Evolutionary conservation across 2,888 invertebrate species (phyloP).

Genomic region (Seira ritae): DNA sequence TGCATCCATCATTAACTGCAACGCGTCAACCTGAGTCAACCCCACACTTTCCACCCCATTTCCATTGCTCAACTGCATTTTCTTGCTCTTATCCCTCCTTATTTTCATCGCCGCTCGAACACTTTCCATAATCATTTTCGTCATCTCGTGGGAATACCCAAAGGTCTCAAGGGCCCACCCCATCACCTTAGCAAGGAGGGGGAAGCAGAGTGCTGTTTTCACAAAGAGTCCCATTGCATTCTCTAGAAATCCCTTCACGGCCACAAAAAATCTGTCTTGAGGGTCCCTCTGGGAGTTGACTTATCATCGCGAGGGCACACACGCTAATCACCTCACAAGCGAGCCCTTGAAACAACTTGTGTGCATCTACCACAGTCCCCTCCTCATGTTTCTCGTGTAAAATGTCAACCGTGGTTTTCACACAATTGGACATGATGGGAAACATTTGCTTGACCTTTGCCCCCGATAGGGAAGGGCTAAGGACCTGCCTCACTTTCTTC

Average conservation of each 20-base stretch:
- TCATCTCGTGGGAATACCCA: slow-evolving; percentile 74
- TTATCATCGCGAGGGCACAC: slow-evolving; percentile 77
- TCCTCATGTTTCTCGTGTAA: slow-evolving; percentile 74
- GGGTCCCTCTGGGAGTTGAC: slow-evolving; percentile 75
- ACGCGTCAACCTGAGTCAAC: slow-evolving; percentile 74
- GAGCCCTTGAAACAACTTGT: slow-evolving; percentile 76
- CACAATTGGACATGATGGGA: slow-evolving; percentile 76
- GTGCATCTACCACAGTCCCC: slow-evolving; percentile 75
- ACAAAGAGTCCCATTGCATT: slow-evolving; percentile 74
- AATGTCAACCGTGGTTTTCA: slow-evolving; percentile 75
- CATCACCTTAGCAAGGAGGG: slow-evolving; percentile 71
- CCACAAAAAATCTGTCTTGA: slow-evolving; percentile 75
- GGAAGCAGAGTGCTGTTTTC: slow-evolving; percentile 74
- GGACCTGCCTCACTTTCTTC: slow-evolving; percentile 77
- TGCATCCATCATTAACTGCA: slow-evolving; percentile 76
- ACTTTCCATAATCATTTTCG: slow-evolving; percentile 74
- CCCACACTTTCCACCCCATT: background rate
- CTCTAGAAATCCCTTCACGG: slow-evolving; percentile 74
- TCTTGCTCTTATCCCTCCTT: slow-evolving; percentile 65
- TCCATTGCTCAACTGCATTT: background rate
- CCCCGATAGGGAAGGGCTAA: slow-evolving; percentile 77
- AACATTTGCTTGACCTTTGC: slow-evolving; percentile 77
- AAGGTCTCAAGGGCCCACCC: slow-evolving; percentile 72
- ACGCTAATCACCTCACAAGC: slow-evolving; percentile 78
- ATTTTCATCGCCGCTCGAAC: slow-evolving; percentile 73